Conservation (phyloP, 2,888 invertebrate genomes). For the Lasioglossum morio region DNA sequence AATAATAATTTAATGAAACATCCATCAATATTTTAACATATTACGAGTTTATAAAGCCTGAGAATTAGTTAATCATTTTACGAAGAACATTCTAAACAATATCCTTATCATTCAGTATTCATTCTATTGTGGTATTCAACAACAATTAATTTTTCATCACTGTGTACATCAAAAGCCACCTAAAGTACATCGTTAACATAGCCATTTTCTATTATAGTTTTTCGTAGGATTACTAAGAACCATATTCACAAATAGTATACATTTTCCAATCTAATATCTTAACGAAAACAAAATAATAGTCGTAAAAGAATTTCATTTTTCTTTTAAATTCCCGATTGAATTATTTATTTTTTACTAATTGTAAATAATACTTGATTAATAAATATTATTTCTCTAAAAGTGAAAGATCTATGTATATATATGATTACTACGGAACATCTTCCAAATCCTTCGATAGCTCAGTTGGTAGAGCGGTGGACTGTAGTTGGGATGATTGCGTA, state of each 20-base stretch:
- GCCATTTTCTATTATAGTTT: too few relatives aligned
- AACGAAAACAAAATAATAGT: neutral
- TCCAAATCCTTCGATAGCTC: conserved; percentile 83
- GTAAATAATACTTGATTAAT: neutral
- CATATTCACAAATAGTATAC: too few relatives aligned
- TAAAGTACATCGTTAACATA: neutral
- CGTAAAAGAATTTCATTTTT: neutral
- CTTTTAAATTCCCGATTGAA: neutral
- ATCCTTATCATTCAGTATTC: neutral
- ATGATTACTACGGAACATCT: neutral
- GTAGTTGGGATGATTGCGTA: conserved; percentile 82
- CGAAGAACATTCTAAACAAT: neutral
- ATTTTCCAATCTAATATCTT: neutral
- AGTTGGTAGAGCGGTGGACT: conserved; percentile 85
- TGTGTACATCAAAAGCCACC: neutral
- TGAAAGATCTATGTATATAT: neutral
- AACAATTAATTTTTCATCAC: neutral
- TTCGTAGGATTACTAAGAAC: too few relatives aligned
- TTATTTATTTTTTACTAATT: neutral
- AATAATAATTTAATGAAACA: neutral
- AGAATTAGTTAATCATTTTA: neutral
- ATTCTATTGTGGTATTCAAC: neutral
- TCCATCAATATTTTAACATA: neutral
- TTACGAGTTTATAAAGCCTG: neutral
- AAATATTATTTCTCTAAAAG: neutral